Percentiles rank a stretch among this genome's conserved stretches.
Conservation (phyloP, 2,888 invertebrate species). For the Drosophila dives region DNA sequence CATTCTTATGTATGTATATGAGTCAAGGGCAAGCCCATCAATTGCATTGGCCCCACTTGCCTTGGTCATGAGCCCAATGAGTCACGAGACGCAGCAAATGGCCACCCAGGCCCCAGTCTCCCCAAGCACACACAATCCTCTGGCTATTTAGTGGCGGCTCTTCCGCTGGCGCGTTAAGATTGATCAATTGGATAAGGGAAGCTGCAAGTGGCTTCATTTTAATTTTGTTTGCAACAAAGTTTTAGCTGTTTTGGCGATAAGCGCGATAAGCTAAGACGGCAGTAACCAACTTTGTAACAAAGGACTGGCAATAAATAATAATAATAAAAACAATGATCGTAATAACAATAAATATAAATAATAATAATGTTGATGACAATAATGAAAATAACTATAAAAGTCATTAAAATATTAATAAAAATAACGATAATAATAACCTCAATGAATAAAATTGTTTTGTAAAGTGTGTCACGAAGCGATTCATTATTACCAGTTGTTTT, state of each 20-base stretch:
- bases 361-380: not conserved
- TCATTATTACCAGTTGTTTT: not conserved
- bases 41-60: constrained; percentile 3
- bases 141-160: not conserved
- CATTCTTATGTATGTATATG: not conserved
- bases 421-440: not conserved
- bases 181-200: constrained; percentile 37
- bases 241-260: not conserved
- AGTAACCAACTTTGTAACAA: not conserved
- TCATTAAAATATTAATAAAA: not conserved
- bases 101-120: not conserved
- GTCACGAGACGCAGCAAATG: constrained; percentile 2
- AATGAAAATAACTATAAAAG: not conserved
- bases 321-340: not conserved
- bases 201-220: constrained; percentile 12
- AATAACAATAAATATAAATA: not conserved
- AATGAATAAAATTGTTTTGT: not conserved
- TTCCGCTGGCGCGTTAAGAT: constrained; percentile 13
- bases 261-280: not conserved
- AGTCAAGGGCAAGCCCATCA: constrained; percentile 21
- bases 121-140: not conserved
- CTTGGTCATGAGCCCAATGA: constrained; percentile 4
- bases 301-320: not conserved
- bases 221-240: not conserved
- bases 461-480: not conserved